Evolutionary conservation across 2,888 invertebrate species (phyloP).

Genomic region (Drosophila paracracens): DNA sequence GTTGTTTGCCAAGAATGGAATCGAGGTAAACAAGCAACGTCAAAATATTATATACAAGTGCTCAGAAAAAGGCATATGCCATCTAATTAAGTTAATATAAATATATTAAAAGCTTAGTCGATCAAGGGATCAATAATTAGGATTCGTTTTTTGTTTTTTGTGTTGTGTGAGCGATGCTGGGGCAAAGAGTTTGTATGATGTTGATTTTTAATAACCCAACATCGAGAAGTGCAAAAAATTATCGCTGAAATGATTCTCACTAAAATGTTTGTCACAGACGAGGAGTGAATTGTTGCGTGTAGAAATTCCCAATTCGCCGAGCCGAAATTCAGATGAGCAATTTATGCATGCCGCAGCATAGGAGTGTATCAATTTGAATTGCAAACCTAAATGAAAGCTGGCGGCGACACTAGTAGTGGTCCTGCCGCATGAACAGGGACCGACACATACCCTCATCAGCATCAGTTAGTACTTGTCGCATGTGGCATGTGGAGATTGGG

Average conservation of each 20-base stretch:
- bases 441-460: conserved; percentile 38
- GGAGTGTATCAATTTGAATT: conserved; percentile 37
- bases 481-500: conserved; percentile 10
- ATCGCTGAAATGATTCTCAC: background rate
- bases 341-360: conserved; percentile 3
- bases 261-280: background rate
- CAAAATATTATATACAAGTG: background rate
- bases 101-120: background rate
- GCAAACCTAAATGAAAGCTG: conserved; percentile 16
- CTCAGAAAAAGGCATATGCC: background rate
- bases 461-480: conserved; percentile 1
- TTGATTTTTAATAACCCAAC: background rate
- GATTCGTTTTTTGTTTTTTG: background rate
- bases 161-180: background rate
- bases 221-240: conserved; percentile 1
- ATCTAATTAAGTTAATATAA: background rate
- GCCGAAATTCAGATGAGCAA: background rate
- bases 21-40: background rate
- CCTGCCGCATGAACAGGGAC: conserved; percentile 2
- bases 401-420: background rate
- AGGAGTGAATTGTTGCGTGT: background rate
- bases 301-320: background rate
- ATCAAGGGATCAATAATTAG: background rate
- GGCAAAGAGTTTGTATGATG: background rate
- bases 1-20: conserved; percentile 14